Conservation (phyloP, 2,797 vertebrate genomes). For the Lepus townsendii region DNA sequence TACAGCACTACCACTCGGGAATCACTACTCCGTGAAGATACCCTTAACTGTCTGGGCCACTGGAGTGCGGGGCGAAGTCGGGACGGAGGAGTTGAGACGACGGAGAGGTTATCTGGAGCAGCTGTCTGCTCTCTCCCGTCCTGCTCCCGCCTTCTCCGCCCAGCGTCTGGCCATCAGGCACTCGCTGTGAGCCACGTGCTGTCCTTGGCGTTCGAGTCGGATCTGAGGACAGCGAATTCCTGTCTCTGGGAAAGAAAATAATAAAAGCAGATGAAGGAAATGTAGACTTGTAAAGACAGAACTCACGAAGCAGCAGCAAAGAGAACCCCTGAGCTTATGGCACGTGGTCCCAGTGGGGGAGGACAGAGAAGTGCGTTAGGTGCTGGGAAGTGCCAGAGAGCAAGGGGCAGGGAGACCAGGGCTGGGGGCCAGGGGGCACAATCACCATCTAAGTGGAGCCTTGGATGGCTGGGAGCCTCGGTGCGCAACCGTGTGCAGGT, state of each 20-base stretch:
- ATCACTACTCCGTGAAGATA: conserved; percentile 7
- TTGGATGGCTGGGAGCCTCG: neutral
- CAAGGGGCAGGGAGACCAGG: neutral
- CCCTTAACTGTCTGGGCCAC: neutral
- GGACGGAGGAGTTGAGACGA: neutral
- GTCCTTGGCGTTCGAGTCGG: neutral
- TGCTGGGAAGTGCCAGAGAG: neutral
- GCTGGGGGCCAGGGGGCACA: too few relatives aligned
- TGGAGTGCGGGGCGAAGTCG: conserved; percentile 34
- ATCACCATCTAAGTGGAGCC: neutral
- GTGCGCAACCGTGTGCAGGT: neutral
- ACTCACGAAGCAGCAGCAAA: neutral
- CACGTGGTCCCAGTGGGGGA: neutral
- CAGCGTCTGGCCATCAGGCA: neutral
- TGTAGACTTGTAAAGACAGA: neutral
- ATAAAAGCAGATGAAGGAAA: neutral
- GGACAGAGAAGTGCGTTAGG: neutral
- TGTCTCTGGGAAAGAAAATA: neutral
- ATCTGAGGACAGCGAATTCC: neutral
- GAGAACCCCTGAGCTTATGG: neutral
- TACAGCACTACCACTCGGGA: neutral
- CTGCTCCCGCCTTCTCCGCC: too few relatives aligned
- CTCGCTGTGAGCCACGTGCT: neutral
- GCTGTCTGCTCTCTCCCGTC: neutral
- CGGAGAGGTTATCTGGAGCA: neutral